These are phyloP conservation scores for Xiphophorus birchmanni DNA, from an alignment of 2,797 vertebrate genomes.

Conservation along the genomic window DNA sequence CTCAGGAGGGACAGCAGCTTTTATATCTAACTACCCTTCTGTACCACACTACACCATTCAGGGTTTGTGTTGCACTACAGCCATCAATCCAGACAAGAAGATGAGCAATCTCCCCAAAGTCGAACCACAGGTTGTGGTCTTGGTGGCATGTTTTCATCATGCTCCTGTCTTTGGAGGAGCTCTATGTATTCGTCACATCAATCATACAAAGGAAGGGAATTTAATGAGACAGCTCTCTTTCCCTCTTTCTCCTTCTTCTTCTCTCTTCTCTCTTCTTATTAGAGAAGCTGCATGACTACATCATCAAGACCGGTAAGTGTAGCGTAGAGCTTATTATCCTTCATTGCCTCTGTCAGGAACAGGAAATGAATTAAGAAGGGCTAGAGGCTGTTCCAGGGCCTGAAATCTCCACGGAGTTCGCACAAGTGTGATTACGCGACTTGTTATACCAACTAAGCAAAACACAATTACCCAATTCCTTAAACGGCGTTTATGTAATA, in stretches of 20 bases:
- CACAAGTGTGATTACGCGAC: conserved; percentile 63
- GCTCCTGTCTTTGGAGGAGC: conserved; percentile 26
- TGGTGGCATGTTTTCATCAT: conserved; percentile 53
- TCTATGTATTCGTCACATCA: conserved; percentile 31
- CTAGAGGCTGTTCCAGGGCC: conserved; percentile 60
- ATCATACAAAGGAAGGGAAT: conserved; percentile 19
- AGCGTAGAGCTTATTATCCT: conserved; percentile 69
- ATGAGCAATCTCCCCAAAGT: conserved; percentile 45
- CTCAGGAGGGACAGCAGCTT: conserved; percentile 42
- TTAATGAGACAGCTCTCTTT: conserved; percentile 26
- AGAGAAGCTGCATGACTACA: conserved; percentile 56
- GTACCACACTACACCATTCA: conserved; percentile 39
- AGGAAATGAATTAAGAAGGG: conserved; percentile 79
- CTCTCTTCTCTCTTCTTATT: conserved; percentile 41
- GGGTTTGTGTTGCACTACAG: conserved; percentile 33
- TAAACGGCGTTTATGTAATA: conserved; percentile 60
- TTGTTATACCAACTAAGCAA: conserved; percentile 72
- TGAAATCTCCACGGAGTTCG: conserved; percentile 60
- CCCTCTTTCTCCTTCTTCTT: not conserved
- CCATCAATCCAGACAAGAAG: conserved; percentile 49
- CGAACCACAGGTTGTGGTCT: conserved; percentile 42
- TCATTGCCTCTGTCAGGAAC: conserved; percentile 73
- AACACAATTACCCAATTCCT: conserved; percentile 72
- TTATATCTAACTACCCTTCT: conserved; percentile 48
- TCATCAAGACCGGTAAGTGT: conserved; percentile 59